Conservation (phyloP, 2,888 invertebrate species). For the Amphipoea oculea region DNA sequence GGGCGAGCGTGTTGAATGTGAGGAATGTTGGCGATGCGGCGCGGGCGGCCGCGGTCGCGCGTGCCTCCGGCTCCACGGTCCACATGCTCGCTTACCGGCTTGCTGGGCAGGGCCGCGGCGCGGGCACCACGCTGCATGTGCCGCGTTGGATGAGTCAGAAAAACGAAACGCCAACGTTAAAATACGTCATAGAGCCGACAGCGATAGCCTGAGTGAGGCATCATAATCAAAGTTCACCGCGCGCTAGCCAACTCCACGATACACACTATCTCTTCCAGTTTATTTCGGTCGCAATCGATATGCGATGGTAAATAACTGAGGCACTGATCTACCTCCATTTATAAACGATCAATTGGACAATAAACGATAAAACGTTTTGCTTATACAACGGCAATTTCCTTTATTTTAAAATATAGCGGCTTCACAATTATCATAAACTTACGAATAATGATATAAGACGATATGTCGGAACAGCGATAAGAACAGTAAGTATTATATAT, state of each 20-base stretch:
- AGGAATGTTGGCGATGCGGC: conserved; percentile 83
- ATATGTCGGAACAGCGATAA: conserved; percentile 90
- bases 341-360: conserved; percentile 85
- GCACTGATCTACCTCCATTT: conserved; percentile 83
- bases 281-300: conserved; percentile 88
- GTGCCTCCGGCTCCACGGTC: conserved; percentile 64
- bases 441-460: conserved; percentile 88
- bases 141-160: conserved; percentile 89
- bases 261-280: conserved; percentile 89
- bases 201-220: conserved; percentile 68
- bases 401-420: conserved; percentile 91
- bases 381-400: conserved; percentile 90
- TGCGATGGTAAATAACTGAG: conserved; percentile 83
- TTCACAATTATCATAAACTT: conserved; percentile 89
- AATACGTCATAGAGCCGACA: conserved; percentile 72
- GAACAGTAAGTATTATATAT: conserved; percentile 86
- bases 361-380: conserved; percentile 89
- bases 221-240: conserved; percentile 75
- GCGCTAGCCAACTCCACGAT: conserved; percentile 87
- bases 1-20: conserved; percentile 85
- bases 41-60: conserved; percentile 77
- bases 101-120: conserved; percentile 79
- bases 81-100: conserved; percentile 79
- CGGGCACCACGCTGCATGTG: conserved; percentile 84
- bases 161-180: conserved; percentile 82